Evolutionary conservation across 2,888 invertebrate genomes (phyloP).

Genomic region (Drosophila borborema): DNA sequence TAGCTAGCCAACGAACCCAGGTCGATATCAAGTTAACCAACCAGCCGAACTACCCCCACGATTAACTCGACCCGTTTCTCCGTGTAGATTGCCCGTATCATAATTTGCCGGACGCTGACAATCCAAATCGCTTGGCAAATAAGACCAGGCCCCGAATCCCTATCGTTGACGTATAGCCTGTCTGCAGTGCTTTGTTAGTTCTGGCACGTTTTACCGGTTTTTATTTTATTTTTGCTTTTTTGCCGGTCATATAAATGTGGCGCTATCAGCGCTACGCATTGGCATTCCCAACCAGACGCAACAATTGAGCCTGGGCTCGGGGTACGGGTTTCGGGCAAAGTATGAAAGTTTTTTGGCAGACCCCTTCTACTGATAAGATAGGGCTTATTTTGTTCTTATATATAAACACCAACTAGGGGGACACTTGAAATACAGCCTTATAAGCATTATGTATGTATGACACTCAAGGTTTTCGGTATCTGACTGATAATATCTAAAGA

Average conservation of each 20-base stretch:
- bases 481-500: slow-evolving; percentile 6
- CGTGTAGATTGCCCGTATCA: slow-evolving; percentile 32
- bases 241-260: slow-evolving; percentile 15
- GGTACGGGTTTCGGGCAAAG: slow-evolving; percentile 6
- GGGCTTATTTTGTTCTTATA: slow-evolving; percentile 16
- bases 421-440: slow-evolving; percentile 26
- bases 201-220: slow-evolving; percentile 55
- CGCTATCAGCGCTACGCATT: slow-evolving; percentile 36
- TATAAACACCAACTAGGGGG: slow-evolving; percentile 15
- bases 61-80: slow-evolving; percentile 20
- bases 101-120: slow-evolving; percentile 39
- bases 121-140: slow-evolving; percentile 42
- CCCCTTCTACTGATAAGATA: slow-evolving; percentile 44
- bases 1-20: not conserved
- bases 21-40: slow-evolving; percentile 5
- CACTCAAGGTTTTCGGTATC: slow-evolving; percentile 20
- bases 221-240: slow-evolving; percentile 9
- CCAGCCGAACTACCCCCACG: not conserved
- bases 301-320: not conserved
- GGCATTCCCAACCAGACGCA: slow-evolving; percentile 11
- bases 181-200: slow-evolving; percentile 23
- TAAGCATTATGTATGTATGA: slow-evolving; percentile 7
- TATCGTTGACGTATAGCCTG: slow-evolving; percentile 30
- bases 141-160: slow-evolving; percentile 35
- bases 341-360: slow-evolving; percentile 14